Evolutionary conservation across 2,113 vertebrate species (phyloP), one percentile per base, ranked within the genome.

Genomic region (Beaufortia kweichowensis): DNA sequence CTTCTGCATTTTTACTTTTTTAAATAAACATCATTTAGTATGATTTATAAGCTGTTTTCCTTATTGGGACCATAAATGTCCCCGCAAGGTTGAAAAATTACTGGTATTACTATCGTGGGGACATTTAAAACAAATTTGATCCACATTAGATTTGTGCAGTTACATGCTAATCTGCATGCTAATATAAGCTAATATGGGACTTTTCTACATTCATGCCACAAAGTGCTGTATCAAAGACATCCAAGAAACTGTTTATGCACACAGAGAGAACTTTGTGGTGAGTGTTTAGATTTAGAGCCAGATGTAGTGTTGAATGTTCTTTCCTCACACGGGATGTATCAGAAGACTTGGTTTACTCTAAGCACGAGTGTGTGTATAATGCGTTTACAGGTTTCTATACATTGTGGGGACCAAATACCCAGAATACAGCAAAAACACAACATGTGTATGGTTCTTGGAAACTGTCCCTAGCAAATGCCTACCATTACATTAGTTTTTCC

Each of bases 201-300:
- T 1, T 39, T 39, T 28, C 3, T 41, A 39, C 15, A 63, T 19
- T 41, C 53, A 23, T 56, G 43, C 67, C 67, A 55, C 29, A 70
- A 19, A 70, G 21, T n/a, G 26, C 19, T 14, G 31, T 28, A 76
- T 67, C 35, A 76, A 46, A 48, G 28, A 31, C 15, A 33, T 19
- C 67, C 28, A 1, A 19, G n/a, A 56, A 17, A 4, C 56, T 74
- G 41, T 75, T 74, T 75, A 28, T 68, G 26, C 48, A 23, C 39
- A 46, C 81, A 39, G 48, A 65, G 3, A 28, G 78, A 57, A 79
- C 83, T 83, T 83, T 80, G 66, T 82, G 85, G 70, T 81, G 81
- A 83, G 64, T 78, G 81, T 83, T 75, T 74, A 75, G 74, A 28
- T 80, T 61, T 17, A 24, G 39, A 50, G 14, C 69, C 57, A 29